Base-by-base conservation (phyloP, 2,797 vertebrate species). In the Ctenosaura bakeri region DNA sequence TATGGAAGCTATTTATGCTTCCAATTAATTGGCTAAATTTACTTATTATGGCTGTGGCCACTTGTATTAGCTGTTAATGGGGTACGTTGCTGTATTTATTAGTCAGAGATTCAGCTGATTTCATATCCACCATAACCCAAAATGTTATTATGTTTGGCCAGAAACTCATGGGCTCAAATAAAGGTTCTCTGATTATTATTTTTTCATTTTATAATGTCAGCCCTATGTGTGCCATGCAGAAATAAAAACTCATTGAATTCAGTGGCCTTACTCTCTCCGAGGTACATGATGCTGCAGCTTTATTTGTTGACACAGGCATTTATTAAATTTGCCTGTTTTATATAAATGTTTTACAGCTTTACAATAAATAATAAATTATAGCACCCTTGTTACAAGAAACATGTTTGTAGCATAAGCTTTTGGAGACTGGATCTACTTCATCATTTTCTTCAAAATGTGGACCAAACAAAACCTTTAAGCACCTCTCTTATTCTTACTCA, bases 1-100 rank as follows among this genome's bases (percentile, higher is more conserved):
- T 92, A 91, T 90, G 90, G 80, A 88, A 52, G 42, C 89, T 91
- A 93, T 92, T 96, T 96, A 85, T 91, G 85, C 90, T 52, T 52
- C 87, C 20, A 77, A 29, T 90, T 96, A 90, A 54, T 26, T 87
- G 87, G 69, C 35, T 91, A 76, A 76, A 76, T 38, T 26, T 59
- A 83, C 92, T 94, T 92, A 91, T 93, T 90, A 81, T 78, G 52
- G 26, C 2, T 38, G 42, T 32, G 77, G 90, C 88, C 38, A 54
- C 14, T 88, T 73, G 54, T 73, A 88, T 88, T 89, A 92, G 86
- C 88, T 88, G 54, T 93, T 95, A 94, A 95, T 90, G 24, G 13
- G 29, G 89, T 92, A 62, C 87, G 24, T 38, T 88, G 84, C 82
- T 93, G 85, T 88, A 79, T 83, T 90, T 64, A 76, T 54, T 56